phyloP scores from a whole-genome alignment of 2,888 invertebrate genomes.

The Drosophila cognata region DNA sequence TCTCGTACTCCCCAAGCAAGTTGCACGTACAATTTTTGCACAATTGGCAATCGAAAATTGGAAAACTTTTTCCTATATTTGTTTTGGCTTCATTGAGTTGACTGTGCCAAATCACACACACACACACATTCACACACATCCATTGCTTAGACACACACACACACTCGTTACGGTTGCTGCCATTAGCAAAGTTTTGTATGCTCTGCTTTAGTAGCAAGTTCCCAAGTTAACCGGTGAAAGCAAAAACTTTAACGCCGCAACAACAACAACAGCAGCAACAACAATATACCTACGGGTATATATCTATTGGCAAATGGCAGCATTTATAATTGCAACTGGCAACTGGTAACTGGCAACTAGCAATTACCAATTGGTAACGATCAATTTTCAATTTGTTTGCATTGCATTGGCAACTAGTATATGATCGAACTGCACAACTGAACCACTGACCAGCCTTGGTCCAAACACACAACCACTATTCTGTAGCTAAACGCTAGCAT shows the following conservation, averaged over 20 bases:
- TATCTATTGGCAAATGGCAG: conserved; percentile 55
- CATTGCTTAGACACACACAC: conserved; percentile 15
- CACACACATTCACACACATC: conserved; percentile 9
- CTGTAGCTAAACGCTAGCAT: conserved; percentile 12
- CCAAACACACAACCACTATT: neutral
- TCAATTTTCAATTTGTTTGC: conserved; percentile 72
- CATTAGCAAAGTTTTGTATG: conserved; percentile 73
- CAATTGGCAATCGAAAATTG: conserved; percentile 80
- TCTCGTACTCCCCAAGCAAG: conserved; percentile 73
- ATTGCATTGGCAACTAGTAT: conserved; percentile 46
- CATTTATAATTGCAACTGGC: conserved; percentile 72
- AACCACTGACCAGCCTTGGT: conserved; percentile 23
- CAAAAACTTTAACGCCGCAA: conserved; percentile 53
- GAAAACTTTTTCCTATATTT: conserved; percentile 79
- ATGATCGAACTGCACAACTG: conserved; percentile 40
- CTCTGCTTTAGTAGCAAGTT: conserved; percentile 60
- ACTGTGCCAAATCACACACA: conserved; percentile 44
- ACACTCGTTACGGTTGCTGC: conserved; percentile 54
- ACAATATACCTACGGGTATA: conserved; percentile 20
- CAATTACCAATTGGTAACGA: conserved; percentile 33
- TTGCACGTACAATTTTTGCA: conserved; percentile 70
- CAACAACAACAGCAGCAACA: conserved; percentile 23
- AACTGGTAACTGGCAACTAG: conserved; percentile 52
- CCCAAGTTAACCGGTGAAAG: conserved; percentile 53
- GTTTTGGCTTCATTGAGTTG: conserved; percentile 79